phyloP scores from a whole-genome alignment of 2,113 vertebrate genomes.

The Crocuta crocuta region DNA sequence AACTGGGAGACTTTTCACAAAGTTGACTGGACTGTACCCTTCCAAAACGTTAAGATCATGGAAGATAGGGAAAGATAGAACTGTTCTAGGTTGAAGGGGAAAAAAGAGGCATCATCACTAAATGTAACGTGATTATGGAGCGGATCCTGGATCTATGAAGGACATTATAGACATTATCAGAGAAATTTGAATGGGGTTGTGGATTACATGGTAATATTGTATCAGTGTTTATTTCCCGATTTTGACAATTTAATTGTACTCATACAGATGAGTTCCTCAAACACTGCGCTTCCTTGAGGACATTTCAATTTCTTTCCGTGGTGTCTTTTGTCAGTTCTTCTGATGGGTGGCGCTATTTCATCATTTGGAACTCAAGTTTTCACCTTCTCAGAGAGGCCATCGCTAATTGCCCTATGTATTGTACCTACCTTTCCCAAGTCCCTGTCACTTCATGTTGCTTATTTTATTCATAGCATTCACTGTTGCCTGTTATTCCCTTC shows the following conservation, averaged over 20 bases:
- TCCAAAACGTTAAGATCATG: neutral
- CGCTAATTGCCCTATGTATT: neutral
- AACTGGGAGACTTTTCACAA: neutral
- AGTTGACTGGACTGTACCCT: neutral
- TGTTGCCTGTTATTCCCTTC: neutral
- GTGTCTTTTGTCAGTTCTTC: neutral
- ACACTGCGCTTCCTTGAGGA: neutral
- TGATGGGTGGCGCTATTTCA: neutral
- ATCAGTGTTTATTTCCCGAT: neutral
- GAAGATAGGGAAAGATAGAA: neutral
- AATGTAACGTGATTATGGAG: neutral
- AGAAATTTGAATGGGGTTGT: neutral
- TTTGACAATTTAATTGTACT: neutral
- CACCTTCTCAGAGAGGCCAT: neutral
- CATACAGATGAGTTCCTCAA: neutral
- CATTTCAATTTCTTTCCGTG: neutral
- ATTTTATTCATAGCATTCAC: neutral
- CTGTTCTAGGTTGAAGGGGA: neutral
- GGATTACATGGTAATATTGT: neutral
- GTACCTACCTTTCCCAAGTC: neutral
- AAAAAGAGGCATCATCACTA: neutral
- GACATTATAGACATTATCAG: neutral
- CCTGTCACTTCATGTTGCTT: neutral
- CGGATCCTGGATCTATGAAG: neutral
- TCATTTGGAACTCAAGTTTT: neutral